These are phyloP conservation scores for Euzetes globulus DNA, from an alignment of 2,888 invertebrate genomes.

Conservation along the genomic window DNA sequence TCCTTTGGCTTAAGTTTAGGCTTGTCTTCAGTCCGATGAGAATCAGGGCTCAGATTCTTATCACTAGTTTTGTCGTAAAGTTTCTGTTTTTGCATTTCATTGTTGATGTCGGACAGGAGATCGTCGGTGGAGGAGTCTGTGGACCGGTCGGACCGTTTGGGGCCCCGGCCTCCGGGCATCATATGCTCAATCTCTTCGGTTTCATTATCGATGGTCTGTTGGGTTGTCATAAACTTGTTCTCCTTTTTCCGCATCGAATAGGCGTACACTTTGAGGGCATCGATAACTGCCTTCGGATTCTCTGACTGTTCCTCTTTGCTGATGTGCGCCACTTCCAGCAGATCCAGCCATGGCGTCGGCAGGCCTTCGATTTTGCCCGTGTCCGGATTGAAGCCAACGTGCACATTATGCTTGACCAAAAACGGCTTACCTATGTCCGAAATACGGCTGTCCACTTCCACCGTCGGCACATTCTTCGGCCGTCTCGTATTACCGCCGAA, in stretches of 20 bases:
- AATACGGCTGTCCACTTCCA: slow-evolving; percentile 28
- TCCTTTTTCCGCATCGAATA: slow-evolving; percentile 72
- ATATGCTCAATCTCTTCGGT: slow-evolving; percentile 35
- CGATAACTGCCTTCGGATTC: slow-evolving; percentile 80
- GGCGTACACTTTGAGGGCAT: slow-evolving; percentile 82
- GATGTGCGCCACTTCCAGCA: slow-evolving; percentile 68
- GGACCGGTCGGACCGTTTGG: neutral
- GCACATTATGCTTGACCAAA: slow-evolving; percentile 74
- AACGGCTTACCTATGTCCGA: slow-evolving; percentile 69
- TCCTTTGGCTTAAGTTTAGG: neutral
- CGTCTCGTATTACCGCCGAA: neutral
- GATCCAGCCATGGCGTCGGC: slow-evolving; percentile 69
- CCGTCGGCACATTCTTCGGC: neutral
- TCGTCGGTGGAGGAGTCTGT: slow-evolving; percentile 25
- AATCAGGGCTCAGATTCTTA: neutral
- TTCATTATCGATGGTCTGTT: slow-evolving; percentile 69
- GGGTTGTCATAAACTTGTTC: slow-evolving; percentile 70
- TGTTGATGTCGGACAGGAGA: neutral
- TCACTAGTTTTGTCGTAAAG: neutral
- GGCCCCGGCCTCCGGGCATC: neutral
- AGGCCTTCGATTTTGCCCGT: slow-evolving; percentile 78
- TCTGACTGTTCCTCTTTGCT: slow-evolving; percentile 73
- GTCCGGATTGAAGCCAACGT: slow-evolving; percentile 72
- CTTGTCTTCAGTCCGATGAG: neutral
- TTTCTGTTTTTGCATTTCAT: neutral